Conservation (phyloP, 30 jellyfish, hydroid and myxozoan species). For the Mastigias papua region DNA sequence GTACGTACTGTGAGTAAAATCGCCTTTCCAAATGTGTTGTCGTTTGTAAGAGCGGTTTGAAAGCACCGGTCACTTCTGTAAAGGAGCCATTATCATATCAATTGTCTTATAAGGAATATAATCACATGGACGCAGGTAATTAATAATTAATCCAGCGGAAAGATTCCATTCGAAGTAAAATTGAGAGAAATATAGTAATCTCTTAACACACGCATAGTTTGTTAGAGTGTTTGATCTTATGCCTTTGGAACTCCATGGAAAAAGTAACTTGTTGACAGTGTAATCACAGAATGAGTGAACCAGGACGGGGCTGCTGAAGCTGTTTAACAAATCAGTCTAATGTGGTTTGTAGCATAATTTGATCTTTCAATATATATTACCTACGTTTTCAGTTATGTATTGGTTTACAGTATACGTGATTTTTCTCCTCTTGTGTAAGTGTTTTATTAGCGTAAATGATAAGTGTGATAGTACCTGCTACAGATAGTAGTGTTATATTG, state of each 20-base stretch:
- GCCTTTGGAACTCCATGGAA: neutral
- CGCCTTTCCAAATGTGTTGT: neutral
- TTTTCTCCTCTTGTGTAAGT: no score
- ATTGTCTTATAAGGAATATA: neutral
- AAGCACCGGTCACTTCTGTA: neutral
- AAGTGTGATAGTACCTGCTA: no score
- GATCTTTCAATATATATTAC: no score
- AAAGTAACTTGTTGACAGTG: neutral
- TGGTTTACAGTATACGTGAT: no score
- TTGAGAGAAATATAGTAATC: constrained; percentile 8
- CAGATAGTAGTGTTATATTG: no score
- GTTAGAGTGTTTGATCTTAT: neutral
- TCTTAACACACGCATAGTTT: constrained; percentile 1
- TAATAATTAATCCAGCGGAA: constrained; percentile 23
- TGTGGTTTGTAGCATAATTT: no score
- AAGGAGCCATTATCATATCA: neutral
- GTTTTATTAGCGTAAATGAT: no score
- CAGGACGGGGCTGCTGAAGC: no score
- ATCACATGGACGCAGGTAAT: constrained; percentile 16
- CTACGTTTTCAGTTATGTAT: no score
- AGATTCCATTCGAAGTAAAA: constrained; percentile 21
- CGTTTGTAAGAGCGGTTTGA: neutral
- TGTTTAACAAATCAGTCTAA: no score
- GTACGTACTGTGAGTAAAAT: no score
- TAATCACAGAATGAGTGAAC: no score